phyloP scores from a whole-genome alignment of 2,113 vertebrate species.

The Danio rerio region DNA sequence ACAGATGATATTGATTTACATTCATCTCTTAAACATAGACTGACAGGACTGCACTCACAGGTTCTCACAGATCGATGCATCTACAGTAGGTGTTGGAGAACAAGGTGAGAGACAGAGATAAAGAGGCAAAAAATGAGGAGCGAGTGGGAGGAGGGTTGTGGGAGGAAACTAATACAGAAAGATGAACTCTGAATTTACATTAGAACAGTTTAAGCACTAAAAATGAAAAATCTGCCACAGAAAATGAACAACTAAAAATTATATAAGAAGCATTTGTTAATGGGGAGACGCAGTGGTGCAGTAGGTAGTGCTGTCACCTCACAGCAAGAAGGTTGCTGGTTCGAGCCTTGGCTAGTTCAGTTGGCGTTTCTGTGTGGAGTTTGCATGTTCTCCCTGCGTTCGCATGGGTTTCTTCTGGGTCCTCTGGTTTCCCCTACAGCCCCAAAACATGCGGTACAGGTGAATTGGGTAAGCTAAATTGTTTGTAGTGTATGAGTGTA shows the following conservation, averaged over 20 bases:
- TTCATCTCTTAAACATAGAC: conserved; percentile 60
- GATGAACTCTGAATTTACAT: not conserved
- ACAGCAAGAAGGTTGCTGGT: too few relatives aligned
- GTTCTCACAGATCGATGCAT: conserved; percentile 56
- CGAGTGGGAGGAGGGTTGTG: not conserved
- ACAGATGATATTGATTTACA: conserved; percentile 69
- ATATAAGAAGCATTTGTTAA: not conserved
- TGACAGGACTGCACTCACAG: conserved; percentile 59
- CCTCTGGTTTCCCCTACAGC: too few relatives aligned
- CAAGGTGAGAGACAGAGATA: conserved; percentile 25
- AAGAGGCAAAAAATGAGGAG: conserved; percentile 7
- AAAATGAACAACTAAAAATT: not conserved
- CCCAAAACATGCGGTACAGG: too few relatives aligned
- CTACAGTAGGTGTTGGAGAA: conserved; percentile 26
- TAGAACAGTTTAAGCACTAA: not conserved
- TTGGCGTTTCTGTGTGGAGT: too few relatives aligned
- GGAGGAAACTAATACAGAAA: not conserved
- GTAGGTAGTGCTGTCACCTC: too few relatives aligned
- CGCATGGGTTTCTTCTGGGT: too few relatives aligned
- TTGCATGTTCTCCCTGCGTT: too few relatives aligned
- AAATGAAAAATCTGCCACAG: not conserved
- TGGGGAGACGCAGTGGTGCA: too few relatives aligned
- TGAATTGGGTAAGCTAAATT: too few relatives aligned
- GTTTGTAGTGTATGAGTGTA: too few relatives aligned
- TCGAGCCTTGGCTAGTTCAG: too few relatives aligned